A percentile compares a stretch with the other conserved stretches of the same genome.
phyloP scores from a whole-genome alignment of 2,797 vertebrate species.

The Catamblyrhynchus diadema region DNA sequence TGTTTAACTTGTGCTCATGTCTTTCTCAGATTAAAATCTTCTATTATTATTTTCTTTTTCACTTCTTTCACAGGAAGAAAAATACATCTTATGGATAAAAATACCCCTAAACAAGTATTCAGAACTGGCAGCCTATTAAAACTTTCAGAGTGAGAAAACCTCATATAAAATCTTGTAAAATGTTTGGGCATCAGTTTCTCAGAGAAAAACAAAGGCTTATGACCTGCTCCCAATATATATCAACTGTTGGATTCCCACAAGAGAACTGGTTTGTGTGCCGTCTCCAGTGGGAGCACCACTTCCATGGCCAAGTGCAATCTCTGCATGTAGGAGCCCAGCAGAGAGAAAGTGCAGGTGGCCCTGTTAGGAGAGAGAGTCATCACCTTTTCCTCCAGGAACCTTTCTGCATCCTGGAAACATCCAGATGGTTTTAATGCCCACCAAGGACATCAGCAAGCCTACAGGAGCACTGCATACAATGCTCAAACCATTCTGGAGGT shows the following conservation, averaged over 20 bases:
- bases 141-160: not conserved
- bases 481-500: not conserved
- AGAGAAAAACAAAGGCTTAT: not conserved
- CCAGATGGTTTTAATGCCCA: not conserved
- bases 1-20: not conserved
- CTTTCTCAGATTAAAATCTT: not conserved
- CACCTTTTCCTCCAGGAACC: not conserved
- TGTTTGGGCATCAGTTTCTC: not conserved
- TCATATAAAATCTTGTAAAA: not conserved
- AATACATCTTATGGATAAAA: not conserved
- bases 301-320: not conserved
- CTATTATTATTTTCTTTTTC: conserved; percentile 22
- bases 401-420: not conserved
- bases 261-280: not conserved
- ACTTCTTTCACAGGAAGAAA: conserved; percentile 3
- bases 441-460: not conserved
- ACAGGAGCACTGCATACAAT: not conserved
- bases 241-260: not conserved
- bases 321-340: not conserved
- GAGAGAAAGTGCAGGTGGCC: not conserved
- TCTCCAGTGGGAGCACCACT: not conserved
- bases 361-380: not conserved
- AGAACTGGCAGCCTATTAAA: not conserved
- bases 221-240: not conserved
- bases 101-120: not conserved